These are phyloP conservation scores for Sitobion miscanthi DNA, from an alignment of 1,140 invertebrate species.

Conservation along the genomic window DNA sequence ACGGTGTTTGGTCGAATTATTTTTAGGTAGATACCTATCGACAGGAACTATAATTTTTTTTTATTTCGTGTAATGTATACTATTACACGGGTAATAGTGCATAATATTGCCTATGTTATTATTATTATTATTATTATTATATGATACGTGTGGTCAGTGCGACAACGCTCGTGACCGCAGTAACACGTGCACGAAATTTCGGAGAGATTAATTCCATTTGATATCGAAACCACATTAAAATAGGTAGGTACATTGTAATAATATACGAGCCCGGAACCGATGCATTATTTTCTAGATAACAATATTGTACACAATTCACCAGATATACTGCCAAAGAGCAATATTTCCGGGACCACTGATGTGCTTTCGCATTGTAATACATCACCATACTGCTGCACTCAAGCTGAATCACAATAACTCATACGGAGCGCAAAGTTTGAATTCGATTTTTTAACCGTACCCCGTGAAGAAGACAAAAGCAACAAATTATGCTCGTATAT, in stretches of 20 bases:
- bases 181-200: background rate
- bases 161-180: background rate
- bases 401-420: background rate
- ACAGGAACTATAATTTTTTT: background rate
- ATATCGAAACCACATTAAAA: background rate
- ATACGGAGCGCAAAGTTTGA: background rate
- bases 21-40: background rate
- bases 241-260: background rate
- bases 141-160: background rate
- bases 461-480: background rate
- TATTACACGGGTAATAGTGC: background rate
- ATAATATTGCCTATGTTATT: too few species aligned
- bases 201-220: background rate
- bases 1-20: background rate
- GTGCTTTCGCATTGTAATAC: background rate
- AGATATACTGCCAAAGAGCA: background rate
- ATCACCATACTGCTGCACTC: background rate
- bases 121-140: background rate
- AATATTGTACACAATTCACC: background rate
- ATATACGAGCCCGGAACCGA: background rate
- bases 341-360: background rate
- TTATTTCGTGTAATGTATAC: background rate
- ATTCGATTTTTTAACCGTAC: background rate
- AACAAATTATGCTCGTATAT: background rate
- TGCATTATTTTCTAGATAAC: constrained; percentile 16